These are phyloP conservation scores for Micropterix aruncella DNA, from an alignment of 2,888 invertebrate species.

Conservation along the genomic window DNA sequence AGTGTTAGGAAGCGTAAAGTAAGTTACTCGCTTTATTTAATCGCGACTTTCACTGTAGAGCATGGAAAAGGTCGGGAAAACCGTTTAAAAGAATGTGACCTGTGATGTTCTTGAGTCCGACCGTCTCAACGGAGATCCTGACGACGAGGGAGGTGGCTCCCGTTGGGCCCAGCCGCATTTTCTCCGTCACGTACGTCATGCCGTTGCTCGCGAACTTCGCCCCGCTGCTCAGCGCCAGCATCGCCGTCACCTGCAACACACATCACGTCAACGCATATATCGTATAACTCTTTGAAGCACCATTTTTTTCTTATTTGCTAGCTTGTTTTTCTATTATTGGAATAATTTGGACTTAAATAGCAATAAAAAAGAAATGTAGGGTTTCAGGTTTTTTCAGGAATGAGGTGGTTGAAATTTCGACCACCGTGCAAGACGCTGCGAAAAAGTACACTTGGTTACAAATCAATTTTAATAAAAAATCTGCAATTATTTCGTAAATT, in stretches of 20 bases:
- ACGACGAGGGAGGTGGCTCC: constrained; percentile 53
- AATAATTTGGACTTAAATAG: too few species aligned
- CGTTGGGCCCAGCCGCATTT: constrained; percentile 46
- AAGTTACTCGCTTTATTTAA: neutral
- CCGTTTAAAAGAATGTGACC: constrained; percentile 28
- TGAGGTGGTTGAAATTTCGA: too few species aligned
- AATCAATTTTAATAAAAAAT: too few species aligned
- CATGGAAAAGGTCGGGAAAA: neutral
- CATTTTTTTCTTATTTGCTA: too few species aligned
- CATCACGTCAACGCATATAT: too few species aligned
- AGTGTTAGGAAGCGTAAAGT: neutral
- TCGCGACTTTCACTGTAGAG: neutral
- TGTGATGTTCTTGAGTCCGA: constrained; percentile 50
- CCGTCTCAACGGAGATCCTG: constrained; percentile 44
- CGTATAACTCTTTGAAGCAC: too few species aligned
- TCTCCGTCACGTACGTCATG: constrained; percentile 48
- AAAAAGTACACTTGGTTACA: too few species aligned
- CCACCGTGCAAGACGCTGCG: too few species aligned
- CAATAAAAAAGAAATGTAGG: too few species aligned
- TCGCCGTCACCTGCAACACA: constrained; percentile 52
- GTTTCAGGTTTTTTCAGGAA: too few species aligned
- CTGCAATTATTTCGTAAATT: too few species aligned
- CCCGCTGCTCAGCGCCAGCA: constrained; percentile 47
- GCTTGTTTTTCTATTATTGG: too few species aligned
- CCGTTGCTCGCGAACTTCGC: constrained; percentile 52